Evolutionary conservation across 2,113 vertebrate species (phyloP).

Genomic region (Ctenomys sociabilis): DNA sequence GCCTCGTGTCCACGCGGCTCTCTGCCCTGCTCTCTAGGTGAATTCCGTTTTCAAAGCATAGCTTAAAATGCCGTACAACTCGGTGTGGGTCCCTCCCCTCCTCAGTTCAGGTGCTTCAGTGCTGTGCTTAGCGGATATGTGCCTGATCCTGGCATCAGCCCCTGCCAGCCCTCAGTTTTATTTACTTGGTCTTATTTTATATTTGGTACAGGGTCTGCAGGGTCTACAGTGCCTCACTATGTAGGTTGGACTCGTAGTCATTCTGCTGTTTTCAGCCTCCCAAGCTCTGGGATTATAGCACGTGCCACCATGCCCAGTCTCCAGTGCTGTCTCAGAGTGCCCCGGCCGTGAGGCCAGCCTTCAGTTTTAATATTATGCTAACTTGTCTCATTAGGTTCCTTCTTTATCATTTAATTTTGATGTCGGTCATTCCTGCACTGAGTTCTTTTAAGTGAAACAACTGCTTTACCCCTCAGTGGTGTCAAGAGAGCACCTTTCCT

Average conservation of each 20-base stretch:
- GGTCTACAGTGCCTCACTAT: too few relatives aligned
- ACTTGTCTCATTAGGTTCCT: background rate
- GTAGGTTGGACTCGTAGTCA: too few relatives aligned
- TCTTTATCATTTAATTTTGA: conserved; percentile 30
- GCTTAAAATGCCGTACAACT: background rate
- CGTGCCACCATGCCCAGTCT: too few relatives aligned
- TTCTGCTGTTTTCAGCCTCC: too few relatives aligned
- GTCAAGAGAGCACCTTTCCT: background rate
- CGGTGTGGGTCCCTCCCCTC: background rate
- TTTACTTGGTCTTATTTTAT: too few relatives aligned
- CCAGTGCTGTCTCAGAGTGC: too few relatives aligned
- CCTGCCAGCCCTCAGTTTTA: background rate
- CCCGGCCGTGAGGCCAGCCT: background rate
- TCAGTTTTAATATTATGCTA: background rate
- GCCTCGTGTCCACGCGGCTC: background rate
- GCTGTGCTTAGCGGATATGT: background rate
- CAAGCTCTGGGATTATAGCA: too few relatives aligned
- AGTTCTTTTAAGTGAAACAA: background rate
- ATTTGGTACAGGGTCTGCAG: too few relatives aligned
- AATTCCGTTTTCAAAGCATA: background rate
- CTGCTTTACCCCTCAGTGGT: background rate
- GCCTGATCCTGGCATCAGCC: background rate
- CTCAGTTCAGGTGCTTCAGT: background rate
- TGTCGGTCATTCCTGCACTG: background rate
- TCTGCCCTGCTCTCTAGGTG: background rate